A percentile compares a stretch with the other conserved stretches of the same genome.
phyloP scores from a whole-genome alignment of 2,888 invertebrate species.

The Linyphia triangularis region DNA sequence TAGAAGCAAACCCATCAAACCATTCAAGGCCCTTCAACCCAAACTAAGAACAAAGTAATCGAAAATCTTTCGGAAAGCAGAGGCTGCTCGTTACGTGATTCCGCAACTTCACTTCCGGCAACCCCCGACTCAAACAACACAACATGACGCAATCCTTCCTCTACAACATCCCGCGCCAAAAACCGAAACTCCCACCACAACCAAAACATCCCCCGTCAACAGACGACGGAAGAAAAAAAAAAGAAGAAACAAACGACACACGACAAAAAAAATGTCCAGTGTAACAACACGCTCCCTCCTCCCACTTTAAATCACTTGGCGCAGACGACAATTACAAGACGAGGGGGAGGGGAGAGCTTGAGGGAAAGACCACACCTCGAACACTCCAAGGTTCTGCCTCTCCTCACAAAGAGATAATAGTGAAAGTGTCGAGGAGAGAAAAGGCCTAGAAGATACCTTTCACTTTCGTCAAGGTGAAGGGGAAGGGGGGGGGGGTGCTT shows the following conservation, averaged over 20 bases:
- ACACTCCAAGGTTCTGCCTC: background rate
- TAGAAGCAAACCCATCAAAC: too few relatives aligned
- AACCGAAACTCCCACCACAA: background rate
- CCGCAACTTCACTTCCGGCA: background rate
- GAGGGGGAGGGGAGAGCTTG: background rate
- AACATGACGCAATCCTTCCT: background rate
- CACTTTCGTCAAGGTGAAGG: background rate
- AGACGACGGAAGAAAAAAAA: background rate
- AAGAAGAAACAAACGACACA: background rate
- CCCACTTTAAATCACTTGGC: conserved; percentile 43
- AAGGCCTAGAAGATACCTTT: conserved; percentile 3
- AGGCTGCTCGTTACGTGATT: too few relatives aligned
- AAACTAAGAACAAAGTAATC: too few relatives aligned
- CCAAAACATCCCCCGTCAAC: background rate
- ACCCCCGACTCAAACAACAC: background rate
- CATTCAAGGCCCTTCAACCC: too few relatives aligned
- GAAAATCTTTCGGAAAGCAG: too few relatives aligned
- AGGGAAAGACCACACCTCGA: conserved; percentile 12
- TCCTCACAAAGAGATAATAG: background rate
- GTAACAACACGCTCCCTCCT: background rate
- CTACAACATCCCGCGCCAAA: background rate
- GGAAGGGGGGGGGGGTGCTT: background rate
- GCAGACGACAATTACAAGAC: conserved; percentile 41
- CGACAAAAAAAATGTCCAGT: background rate
- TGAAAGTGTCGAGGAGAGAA: background rate